Percentiles rank a stretch among this genome's conserved stretches.
Evolutionary conservation across 2,113 vertebrate genomes (phyloP).

Genomic region (Gulo gulo): DNA sequence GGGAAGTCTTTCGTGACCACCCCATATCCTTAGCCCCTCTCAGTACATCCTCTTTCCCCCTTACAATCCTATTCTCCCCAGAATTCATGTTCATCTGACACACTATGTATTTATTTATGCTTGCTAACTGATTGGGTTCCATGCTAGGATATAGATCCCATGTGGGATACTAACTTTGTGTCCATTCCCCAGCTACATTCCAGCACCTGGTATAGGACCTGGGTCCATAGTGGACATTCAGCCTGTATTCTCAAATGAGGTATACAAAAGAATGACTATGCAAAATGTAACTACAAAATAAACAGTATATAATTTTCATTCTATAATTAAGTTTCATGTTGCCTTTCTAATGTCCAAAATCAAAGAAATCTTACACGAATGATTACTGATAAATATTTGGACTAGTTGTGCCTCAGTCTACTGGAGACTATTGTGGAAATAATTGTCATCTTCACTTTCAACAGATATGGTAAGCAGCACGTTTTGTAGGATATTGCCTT

Average conservation of each 20-base stretch:
- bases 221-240: neutral
- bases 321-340: neutral
- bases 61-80: neutral
- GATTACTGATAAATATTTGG: neutral
- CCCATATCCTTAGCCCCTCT: neutral
- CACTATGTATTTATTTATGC: neutral
- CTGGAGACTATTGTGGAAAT: neutral
- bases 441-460: neutral
- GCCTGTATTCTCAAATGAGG: neutral
- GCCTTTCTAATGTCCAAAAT: neutral
- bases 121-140: neutral
- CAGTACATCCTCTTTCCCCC: neutral
- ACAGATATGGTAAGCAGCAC: neutral
- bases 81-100: neutral
- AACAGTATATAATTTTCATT: neutral
- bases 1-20: neutral
- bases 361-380: neutral
- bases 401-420: neutral
- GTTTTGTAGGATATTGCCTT: neutral
- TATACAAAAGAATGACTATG: neutral
- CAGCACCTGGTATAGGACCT: neutral
- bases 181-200: neutral
- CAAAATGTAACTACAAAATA: neutral
- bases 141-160: neutral
- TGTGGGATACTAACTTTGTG: neutral